These are phyloP conservation scores for Intellagama lesueurii DNA, from an alignment of 2,797 vertebrate species.

Conservation along the genomic window DNA sequence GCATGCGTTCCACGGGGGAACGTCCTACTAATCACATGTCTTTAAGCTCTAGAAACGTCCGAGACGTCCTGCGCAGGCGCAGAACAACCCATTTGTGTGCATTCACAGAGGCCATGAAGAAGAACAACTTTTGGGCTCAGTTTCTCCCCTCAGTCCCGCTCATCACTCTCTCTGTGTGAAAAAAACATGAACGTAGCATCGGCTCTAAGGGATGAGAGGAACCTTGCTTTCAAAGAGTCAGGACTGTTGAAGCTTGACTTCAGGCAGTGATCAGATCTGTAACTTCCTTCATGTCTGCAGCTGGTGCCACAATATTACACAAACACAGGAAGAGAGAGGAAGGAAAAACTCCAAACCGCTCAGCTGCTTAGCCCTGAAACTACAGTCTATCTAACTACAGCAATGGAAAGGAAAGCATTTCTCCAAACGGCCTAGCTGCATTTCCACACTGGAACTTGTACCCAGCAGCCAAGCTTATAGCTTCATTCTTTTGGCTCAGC, in stretches of 20 bases:
- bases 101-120: too few relatives aligned
- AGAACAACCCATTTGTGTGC: too few relatives aligned
- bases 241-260: slow-evolving; percentile 54
- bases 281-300: slow-evolving; percentile 42
- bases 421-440: background rate
- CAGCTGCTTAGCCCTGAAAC: slow-evolving; percentile 11
- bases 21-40: too few relatives aligned
- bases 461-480: background rate
- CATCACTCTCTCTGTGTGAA: background rate
- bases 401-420: slow-evolving; percentile 34
- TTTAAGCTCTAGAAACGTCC: too few relatives aligned
- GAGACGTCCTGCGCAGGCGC: too few relatives aligned
- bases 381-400: background rate
- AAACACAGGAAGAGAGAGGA: background rate
- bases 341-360: background rate
- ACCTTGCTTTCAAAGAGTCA: slow-evolving; percentile 29
- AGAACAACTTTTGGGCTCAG: slow-evolving; percentile 36
- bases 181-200: background rate
- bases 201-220: slow-evolving; percentile 22
- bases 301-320: slow-evolving; percentile 18
- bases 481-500: background rate
- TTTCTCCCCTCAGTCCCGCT: slow-evolving; percentile 33
- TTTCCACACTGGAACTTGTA: background rate
- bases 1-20: too few relatives aligned
- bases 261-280: slow-evolving; percentile 10